phyloP scores from a whole-genome alignment of 2,113 vertebrate species.

The Gymnocephalus cernua region DNA sequence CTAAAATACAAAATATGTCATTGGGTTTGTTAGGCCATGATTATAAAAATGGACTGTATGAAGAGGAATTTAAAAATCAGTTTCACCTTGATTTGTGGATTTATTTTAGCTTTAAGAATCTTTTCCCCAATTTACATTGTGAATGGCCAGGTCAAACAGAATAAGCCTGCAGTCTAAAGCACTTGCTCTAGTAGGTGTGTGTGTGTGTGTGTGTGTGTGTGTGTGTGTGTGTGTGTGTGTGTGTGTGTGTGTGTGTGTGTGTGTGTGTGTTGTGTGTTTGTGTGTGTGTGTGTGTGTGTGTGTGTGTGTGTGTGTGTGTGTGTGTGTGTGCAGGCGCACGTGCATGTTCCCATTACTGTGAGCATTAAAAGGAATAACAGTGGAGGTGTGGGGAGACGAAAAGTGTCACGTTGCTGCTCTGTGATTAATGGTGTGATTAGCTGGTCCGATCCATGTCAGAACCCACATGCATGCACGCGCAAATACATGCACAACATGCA shows the following conservation, averaged over 20 bases:
- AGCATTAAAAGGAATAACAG: slow-evolving; percentile 78
- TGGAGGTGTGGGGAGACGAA: slow-evolving; percentile 78
- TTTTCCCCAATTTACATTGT: slow-evolving; percentile 1
- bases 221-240: slow-evolving; percentile 31
- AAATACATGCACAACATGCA: slow-evolving; percentile 51
- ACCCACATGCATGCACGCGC: slow-evolving; percentile 49
- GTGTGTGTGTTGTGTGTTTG: slow-evolving; percentile 29
- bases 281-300: slow-evolving; percentile 23
- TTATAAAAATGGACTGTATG: neutral
- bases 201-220: slow-evolving; percentile 27
- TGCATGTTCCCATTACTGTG: slow-evolving; percentile 64
- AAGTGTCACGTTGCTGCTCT: slow-evolving; percentile 64
- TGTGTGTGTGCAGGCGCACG: slow-evolving; percentile 10
- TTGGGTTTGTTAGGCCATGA: neutral
- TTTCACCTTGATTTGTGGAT: slow-evolving; percentile 4
- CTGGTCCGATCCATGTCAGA: slow-evolving; percentile 71
- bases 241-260: slow-evolving; percentile 21
- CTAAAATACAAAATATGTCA: neutral
- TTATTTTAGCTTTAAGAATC: neutral
- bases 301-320: slow-evolving; percentile 37
- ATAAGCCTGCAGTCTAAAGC: slow-evolving; percentile 43
- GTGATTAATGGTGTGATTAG: slow-evolving; percentile 83
- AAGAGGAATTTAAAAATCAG: slow-evolving; percentile 1
- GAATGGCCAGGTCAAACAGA: slow-evolving; percentile 29
- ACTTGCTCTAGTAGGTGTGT: slow-evolving; percentile 41